Percentiles rank a stretch among this genome's conserved stretches.
Evolutionary conservation across 2,797 vertebrate species (phyloP).

Genomic region (Mus caroli): DNA sequence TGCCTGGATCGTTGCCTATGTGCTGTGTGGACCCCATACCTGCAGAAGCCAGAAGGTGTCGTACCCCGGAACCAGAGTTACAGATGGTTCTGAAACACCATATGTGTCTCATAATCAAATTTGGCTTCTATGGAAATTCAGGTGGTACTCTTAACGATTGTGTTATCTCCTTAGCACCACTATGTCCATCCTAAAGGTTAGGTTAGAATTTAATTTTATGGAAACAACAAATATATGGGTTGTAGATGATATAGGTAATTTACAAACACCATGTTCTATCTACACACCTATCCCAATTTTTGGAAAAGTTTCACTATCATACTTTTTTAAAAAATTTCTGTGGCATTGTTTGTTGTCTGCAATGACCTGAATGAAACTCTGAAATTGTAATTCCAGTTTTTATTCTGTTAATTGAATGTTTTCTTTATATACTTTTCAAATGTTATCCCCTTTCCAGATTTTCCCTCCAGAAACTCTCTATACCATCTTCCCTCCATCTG

Average conservation of each 20-base stretch:
- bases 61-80: too few relatives aligned
- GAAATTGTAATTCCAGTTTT: neutral
- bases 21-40: neutral
- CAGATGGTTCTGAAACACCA: neutral
- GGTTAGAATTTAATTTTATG: neutral
- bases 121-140: rapidly evolving
- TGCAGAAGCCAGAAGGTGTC: neutral
- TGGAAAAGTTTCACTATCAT: neutral
- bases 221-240: neutral
- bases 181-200: neutral
- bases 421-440: too few relatives aligned
- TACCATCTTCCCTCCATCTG: too few relatives aligned
- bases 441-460: too few relatives aligned
- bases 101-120: neutral
- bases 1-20: neutral
- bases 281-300: rapidly evolving
- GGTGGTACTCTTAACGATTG: neutral
- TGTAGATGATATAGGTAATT: neutral
- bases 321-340: neutral
- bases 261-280: neutral
- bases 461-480: too few relatives aligned
- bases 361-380: neutral
- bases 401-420: too few relatives aligned
- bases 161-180: neutral
- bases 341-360: neutral